Evolutionary conservation across 1,140 invertebrate genomes (phyloP).

Genomic region (Euborellia annulipes): DNA sequence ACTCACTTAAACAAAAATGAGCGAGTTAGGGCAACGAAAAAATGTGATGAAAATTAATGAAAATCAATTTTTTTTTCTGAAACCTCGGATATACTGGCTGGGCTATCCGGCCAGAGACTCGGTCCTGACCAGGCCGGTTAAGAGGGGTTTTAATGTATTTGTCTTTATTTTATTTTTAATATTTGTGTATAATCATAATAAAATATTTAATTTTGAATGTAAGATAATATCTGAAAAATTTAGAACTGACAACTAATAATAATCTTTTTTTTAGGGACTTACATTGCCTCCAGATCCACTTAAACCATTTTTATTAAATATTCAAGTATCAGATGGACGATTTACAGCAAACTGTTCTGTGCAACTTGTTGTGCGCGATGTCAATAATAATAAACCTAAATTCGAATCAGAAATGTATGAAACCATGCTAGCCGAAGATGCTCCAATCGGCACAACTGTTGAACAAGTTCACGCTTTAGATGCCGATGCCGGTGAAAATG

Average conservation of each 20-base stretch:
- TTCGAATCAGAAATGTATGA: slow-evolving; percentile 60
- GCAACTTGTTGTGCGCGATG: slow-evolving; percentile 61
- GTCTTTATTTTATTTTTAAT: slow-evolving; percentile 4
- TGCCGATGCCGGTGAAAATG: slow-evolving; percentile 67
- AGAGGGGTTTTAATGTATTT: too few species aligned
- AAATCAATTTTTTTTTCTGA: too few species aligned
- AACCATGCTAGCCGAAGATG: slow-evolving; percentile 57
- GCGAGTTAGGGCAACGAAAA: too few species aligned
- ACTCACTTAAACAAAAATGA: too few species aligned
- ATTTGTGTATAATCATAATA: background rate
- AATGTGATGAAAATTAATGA: too few species aligned
- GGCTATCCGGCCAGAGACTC: too few species aligned
- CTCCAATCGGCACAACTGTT: slow-evolving; percentile 51
- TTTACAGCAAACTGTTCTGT: slow-evolving; percentile 51
- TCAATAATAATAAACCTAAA: slow-evolving; percentile 70
- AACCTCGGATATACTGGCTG: too few species aligned
- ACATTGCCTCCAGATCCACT: background rate
- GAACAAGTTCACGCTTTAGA: slow-evolving; percentile 57
- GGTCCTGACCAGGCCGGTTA: too few species aligned
- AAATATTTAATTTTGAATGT: too few species aligned
- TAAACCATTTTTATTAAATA: too few species aligned
- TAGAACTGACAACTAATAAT: too few species aligned
- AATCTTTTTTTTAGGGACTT: background rate
- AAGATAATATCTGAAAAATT: too few species aligned
- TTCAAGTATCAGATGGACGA: slow-evolving; percentile 59